These are phyloP conservation scores for Diadema setosum DNA, from an alignment of 35 echinoderm and acorn worm genomes.

Conservation along the genomic window DNA sequence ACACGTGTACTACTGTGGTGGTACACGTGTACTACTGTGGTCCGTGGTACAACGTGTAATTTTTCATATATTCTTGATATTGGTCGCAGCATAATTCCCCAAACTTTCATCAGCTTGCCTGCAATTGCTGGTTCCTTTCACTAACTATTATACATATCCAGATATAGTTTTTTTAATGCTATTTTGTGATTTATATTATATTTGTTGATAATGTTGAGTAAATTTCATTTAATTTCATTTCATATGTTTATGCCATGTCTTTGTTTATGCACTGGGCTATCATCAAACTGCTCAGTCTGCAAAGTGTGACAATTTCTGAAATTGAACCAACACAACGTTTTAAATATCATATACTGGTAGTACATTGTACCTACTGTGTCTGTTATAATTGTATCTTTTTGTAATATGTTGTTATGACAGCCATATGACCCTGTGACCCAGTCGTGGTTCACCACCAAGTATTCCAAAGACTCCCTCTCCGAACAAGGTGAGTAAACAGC, in stretches of 20 bases:
- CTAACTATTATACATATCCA: too few relatives aligned
- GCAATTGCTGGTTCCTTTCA: background rate
- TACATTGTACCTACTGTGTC: background rate
- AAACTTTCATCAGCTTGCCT: background rate
- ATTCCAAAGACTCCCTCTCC: conserved; percentile 79
- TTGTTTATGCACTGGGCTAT: background rate
- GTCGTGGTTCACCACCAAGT: conserved; percentile 94
- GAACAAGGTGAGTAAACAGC: conserved; percentile 59
- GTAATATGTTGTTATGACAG: background rate
- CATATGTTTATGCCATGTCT: background rate
- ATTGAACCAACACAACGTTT: background rate
- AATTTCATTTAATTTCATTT: too few relatives aligned
- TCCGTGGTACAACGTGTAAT: too few relatives aligned
- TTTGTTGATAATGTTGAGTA: too few relatives aligned
- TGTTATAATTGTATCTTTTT: background rate
- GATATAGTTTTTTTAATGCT: too few relatives aligned
- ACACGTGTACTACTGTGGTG: too few relatives aligned
- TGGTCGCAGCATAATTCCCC: background rate
- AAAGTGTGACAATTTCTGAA: background rate
- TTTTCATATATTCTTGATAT: too few relatives aligned
- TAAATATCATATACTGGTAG: background rate
- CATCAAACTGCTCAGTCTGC: background rate
- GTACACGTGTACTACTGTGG: too few relatives aligned
- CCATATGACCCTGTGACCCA: conserved; percentile 84
- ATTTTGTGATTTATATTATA: too few relatives aligned